A percentile compares a stretch with the other conserved stretches of the same genome.
These are phyloP conservation scores for Eulithis testata DNA, from an alignment of 2,888 invertebrate genomes.

Conservation along the genomic window DNA sequence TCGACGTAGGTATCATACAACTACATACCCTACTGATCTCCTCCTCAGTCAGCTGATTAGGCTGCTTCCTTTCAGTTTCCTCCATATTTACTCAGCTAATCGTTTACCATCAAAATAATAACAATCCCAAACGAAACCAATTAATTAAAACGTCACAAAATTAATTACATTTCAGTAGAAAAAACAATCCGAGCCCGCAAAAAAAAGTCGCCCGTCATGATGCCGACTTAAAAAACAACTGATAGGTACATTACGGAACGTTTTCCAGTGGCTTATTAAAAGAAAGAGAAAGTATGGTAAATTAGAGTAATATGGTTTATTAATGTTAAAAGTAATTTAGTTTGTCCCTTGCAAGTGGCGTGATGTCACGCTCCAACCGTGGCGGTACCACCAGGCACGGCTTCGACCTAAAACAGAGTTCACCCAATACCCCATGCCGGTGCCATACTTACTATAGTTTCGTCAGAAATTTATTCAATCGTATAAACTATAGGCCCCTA, in stretches of 20 bases:
- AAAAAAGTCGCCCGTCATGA: constrained; percentile 74
- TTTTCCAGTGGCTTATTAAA: constrained; percentile 80
- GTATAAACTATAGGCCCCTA: background rate
- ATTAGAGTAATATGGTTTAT: constrained; percentile 82
- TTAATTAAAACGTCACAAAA: constrained; percentile 45
- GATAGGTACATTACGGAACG: constrained; percentile 69
- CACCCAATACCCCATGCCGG: background rate
- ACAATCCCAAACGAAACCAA: constrained; percentile 37
- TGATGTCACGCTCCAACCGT: constrained; percentile 62
- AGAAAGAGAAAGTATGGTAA: constrained; percentile 80
- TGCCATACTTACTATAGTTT: constrained; percentile 3
- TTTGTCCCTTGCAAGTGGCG: constrained; percentile 64
- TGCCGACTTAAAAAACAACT: constrained; percentile 81
- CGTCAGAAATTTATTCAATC: background rate
- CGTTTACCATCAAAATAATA: constrained; percentile 24
- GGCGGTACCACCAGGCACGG: constrained; percentile 56
- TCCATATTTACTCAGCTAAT: constrained; percentile 50
- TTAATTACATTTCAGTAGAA: constrained; percentile 47
- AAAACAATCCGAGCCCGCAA: constrained; percentile 49
- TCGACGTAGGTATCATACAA: constrained; percentile 18
- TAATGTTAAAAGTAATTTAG: constrained; percentile 81
- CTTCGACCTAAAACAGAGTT: constrained; percentile 35
- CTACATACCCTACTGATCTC: constrained; percentile 74
- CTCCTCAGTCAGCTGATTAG: constrained; percentile 73
- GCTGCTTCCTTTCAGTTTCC: constrained; percentile 59